A percentile compares a stretch with the other conserved stretches of the same genome.
Conservation (phyloP, 2,888 invertebrate species). For the Agrenia bidenticulata region DNA sequence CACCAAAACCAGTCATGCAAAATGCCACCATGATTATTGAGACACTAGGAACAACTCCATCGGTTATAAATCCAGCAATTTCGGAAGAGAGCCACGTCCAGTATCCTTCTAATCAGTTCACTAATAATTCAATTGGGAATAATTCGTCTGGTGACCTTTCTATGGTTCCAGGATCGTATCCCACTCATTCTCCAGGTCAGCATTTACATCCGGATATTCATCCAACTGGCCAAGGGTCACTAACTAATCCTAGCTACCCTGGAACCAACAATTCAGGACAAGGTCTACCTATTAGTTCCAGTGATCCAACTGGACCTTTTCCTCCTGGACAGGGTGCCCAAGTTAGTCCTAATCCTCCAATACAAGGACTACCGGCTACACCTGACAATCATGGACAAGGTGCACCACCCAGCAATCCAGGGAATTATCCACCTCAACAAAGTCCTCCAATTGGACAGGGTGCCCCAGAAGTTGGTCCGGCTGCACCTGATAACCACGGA, state of each 20-base stretch:
- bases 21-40: too few relatives aligned
- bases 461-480: too few relatives aligned
- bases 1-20: too few relatives aligned
- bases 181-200: slow-evolving; percentile 3
- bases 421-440: too few relatives aligned
- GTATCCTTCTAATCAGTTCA: background rate
- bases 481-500: too few relatives aligned
- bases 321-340: background rate
- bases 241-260: background rate
- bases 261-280: background rate
- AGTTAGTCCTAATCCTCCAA: background rate
- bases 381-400: background rate
- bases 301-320: background rate
- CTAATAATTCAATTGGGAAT: too few relatives aligned
- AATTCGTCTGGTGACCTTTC: background rate
- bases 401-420: background rate
- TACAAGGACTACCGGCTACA: background rate
- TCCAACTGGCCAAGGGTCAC: background rate
- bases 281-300: too few relatives aligned
- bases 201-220: too few relatives aligned
- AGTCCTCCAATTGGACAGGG: background rate
- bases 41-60: too few relatives aligned
- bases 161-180: background rate
- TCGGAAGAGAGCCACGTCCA: background rate
- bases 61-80: background rate